phyloP scores from a whole-genome alignment of 1,140 invertebrate genomes.

The Drosophila melanogaster region DNA sequence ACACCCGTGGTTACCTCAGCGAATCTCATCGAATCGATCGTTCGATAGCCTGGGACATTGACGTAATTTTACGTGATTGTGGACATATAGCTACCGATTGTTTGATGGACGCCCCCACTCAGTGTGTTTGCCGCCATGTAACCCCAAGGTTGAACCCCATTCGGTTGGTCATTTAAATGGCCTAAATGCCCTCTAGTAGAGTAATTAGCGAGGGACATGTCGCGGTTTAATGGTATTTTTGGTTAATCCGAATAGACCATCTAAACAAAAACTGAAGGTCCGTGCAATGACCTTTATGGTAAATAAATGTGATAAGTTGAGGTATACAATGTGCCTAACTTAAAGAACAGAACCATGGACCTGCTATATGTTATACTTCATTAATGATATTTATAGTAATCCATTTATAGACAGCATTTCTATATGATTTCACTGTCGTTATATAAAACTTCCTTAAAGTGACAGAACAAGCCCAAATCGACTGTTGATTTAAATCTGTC shows the following conservation, averaged over 20 bases:
- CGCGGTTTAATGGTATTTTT: slow-evolving; percentile 1
- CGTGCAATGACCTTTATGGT: too few relatives aligned
- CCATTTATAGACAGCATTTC: too few relatives aligned
- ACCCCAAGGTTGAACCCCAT: slow-evolving; percentile 68
- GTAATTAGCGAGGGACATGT: slow-evolving; percentile 28
- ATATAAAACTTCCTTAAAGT: not conserved
- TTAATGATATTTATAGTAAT: too few relatives aligned
- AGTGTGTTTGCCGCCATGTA: slow-evolving; percentile 21
- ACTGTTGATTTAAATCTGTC: slow-evolving; percentile 31
- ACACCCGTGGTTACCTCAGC: slow-evolving; percentile 24
- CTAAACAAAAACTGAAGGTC: not conserved
- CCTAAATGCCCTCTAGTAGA: slow-evolving; percentile 15
- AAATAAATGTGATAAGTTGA: too few relatives aligned
- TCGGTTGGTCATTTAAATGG: slow-evolving; percentile 22
- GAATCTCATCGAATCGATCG: slow-evolving; percentile 35
- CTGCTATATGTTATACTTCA: too few relatives aligned
- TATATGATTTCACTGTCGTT: not conserved
- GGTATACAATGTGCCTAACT: too few relatives aligned
- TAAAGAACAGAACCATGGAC: too few relatives aligned
- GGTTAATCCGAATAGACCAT: slow-evolving; percentile 11
- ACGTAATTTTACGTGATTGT: slow-evolving; percentile 72
- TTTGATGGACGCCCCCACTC: slow-evolving; percentile 6
- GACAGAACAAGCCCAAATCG: not conserved
- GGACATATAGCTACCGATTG: slow-evolving; percentile 18
- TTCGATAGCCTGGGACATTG: slow-evolving; percentile 52